Evolutionary conservation across 2,888 invertebrate genomes (phyloP), one percentile per base, ranked within the genome.

Genomic region (Neria commutata): DNA sequence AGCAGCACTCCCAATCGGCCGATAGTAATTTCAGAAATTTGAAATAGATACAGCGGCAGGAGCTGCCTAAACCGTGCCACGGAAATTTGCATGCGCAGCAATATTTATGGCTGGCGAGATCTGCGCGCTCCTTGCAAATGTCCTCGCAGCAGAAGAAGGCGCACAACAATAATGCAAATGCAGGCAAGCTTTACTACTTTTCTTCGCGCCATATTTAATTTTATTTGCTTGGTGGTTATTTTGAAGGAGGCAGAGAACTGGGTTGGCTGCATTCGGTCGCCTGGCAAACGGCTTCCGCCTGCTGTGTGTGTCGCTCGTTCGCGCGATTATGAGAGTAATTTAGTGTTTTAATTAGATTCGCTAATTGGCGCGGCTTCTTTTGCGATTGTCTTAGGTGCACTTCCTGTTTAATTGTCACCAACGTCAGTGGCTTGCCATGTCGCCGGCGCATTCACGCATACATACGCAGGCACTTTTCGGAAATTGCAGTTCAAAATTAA

Each of bases 321-420:
- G 6, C 42, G 42, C n/a, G 6, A 6, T 42, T 6, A 6, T 37
- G 21, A 63, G 66, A n/a, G 68, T 68, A 70, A 70, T 68, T 69
- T 68, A 67, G 68, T 71, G 70, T 66, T 72, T 72, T 72, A 72
- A 72, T 72, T 72, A 72, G 69, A 71, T 71, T 64, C 66, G 65
- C 70, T 72, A 72, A 72, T 71, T 71, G 70, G 70, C 67, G 66
- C 70, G 66, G 69, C 70, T 66, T 69, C 66, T 70, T 69, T 42
- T 42, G 42, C 16, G 11, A 29, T 29, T 29, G 29, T 29, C 29
- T 29, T 29, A 6, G 6, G 29, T 11, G 11, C 29, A 29, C 11
- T 29, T 11, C 6, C 11, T 6, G 6, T 29, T 29, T 29, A 29
- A 29, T 29, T 29, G 29, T 11, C 29, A 6, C 11, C 11, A n/a